Percentiles rank a stretch among this genome's conserved stretches.
phyloP scores from a whole-genome alignment of 1,140 invertebrate genomes.

The Drosophila nasuta region DNA sequence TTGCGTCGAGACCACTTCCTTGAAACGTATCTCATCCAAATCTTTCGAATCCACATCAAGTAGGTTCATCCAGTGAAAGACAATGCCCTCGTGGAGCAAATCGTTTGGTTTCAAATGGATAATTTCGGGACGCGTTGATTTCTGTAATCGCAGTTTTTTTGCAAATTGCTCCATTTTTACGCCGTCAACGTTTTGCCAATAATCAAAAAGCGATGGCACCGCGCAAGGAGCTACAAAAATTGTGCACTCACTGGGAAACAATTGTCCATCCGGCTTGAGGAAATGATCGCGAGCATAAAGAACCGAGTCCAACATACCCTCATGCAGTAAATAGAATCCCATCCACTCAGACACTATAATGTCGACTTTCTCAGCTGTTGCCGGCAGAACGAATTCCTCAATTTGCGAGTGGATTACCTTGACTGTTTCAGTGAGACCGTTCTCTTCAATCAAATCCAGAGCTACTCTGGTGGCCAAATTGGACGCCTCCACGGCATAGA shows the following conservation, averaged over 20 bases:
- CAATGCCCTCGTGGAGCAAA: slow-evolving; percentile 86
- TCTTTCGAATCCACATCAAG: slow-evolving; percentile 86
- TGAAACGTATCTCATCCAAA: slow-evolving; percentile 84
- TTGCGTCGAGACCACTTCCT: slow-evolving; percentile 85
- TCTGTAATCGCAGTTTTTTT: slow-evolving; percentile 85
- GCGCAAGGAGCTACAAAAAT: slow-evolving; percentile 90
- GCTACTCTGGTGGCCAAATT: slow-evolving; percentile 94
- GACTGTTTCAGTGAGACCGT: slow-evolving; percentile 86
- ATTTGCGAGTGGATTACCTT: slow-evolving; percentile 87
- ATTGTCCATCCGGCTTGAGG: slow-evolving; percentile 90
- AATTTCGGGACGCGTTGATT: slow-evolving; percentile 87
- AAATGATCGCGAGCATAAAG: slow-evolving; percentile 97
- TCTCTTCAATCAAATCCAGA: slow-evolving; percentile 93
- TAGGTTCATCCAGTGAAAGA: slow-evolving; percentile 87
- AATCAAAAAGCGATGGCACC: slow-evolving; percentile 88
- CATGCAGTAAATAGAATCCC: slow-evolving; percentile 99
- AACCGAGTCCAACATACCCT: slow-evolving; percentile 98
- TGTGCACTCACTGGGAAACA: slow-evolving; percentile 88
- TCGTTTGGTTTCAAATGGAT: slow-evolving; percentile 85
- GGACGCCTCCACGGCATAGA: slow-evolving; percentile 97
- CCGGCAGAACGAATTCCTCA: slow-evolving; percentile 90
- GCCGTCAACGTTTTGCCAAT: slow-evolving; percentile 87
- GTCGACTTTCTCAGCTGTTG: slow-evolving; percentile 94
- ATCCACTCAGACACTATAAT: slow-evolving; percentile 99
- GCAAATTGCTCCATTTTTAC: slow-evolving; percentile 87